These are phyloP conservation scores for Nemopilema nomurai DNA, from an alignment of 30 jellyfish, hydroid and myxozoan species.

Conservation along the genomic window DNA sequence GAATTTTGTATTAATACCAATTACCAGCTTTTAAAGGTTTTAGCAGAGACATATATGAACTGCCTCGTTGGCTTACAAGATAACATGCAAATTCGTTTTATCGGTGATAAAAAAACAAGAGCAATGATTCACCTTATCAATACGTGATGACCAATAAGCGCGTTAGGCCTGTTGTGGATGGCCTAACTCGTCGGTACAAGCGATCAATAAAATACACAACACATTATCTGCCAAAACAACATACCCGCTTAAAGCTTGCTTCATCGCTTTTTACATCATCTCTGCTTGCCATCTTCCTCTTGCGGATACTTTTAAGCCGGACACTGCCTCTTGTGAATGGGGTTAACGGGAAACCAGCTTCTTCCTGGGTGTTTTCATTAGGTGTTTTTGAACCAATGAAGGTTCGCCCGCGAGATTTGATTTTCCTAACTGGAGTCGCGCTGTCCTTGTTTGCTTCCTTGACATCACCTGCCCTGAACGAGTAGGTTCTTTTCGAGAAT, in stretches of 20 bases:
- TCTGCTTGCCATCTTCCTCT: slow-evolving; percentile 86
- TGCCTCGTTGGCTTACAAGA: background rate
- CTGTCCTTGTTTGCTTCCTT: slow-evolving; percentile 4
- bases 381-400: slow-evolving; percentile 68
- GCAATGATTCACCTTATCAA: background rate
- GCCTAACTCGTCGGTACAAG: background rate
- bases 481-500: slow-evolving; percentile 43
- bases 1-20: too few species aligned
- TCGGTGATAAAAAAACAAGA: background rate
- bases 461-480: slow-evolving; percentile 29
- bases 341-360: slow-evolving; percentile 8
- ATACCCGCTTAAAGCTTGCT: slow-evolving; percentile 29
- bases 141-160: background rate
- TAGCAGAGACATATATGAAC: too few species aligned
- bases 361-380: slow-evolving; percentile 61
- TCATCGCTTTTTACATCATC: slow-evolving; percentile 56
- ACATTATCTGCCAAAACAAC: background rate
- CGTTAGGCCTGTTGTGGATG: background rate
- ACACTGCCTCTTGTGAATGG: slow-evolving; percentile 72
- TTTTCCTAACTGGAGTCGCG: slow-evolving; percentile 61
- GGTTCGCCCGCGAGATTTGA: slow-evolving; percentile 88
- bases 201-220: background rate
- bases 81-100: background rate
- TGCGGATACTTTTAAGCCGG: slow-evolving; percentile 79
- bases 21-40: background rate